Percentiles rank a stretch among this genome's conserved stretches.
Conservation (phyloP, 2,888 invertebrate species). For the Rhamphomyia laevipes region DNA sequence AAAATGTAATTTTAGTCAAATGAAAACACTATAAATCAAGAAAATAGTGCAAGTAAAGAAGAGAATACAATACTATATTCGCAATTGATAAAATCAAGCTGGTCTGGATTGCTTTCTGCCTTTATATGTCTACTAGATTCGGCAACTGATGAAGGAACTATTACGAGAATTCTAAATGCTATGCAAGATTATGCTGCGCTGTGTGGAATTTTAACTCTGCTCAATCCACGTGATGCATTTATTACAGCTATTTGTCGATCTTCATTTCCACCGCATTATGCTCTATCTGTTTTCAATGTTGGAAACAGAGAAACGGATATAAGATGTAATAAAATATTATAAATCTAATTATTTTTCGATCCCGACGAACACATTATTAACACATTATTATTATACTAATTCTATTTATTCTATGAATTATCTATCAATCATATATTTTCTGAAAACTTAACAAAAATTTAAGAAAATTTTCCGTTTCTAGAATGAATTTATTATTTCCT, state of each 20-base stretch:
- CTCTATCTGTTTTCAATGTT: conserved; percentile 69
- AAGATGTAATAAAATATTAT: conserved; percentile 21
- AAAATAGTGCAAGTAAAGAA: background rate
- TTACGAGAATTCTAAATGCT: conserved; percentile 83
- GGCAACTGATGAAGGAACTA: conserved; percentile 85
- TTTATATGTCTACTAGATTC: conserved; percentile 87
- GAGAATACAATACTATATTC: conserved; percentile 38
- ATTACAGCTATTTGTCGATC: conserved; percentile 90
- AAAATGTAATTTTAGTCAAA: background rate
- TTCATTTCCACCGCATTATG: conserved; percentile 92
- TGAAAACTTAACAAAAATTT: too few relatives aligned
- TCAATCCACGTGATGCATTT: conserved; percentile 82
- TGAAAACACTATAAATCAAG: background rate
- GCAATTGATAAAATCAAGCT: conserved; percentile 83
- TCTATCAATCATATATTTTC: too few relatives aligned
- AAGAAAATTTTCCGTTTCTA: too few relatives aligned
- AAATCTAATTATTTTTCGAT: too few relatives aligned
- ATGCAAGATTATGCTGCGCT: conserved; percentile 83
- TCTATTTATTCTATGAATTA: too few relatives aligned
- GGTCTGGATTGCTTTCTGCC: conserved; percentile 89
- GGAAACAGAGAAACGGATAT: conserved; percentile 44
- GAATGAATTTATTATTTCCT: too few relatives aligned
- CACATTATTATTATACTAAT: too few relatives aligned
- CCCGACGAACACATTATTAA: too few relatives aligned
- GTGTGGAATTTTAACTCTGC: conserved; percentile 70